Evolutionary conservation across 2,888 invertebrate species (phyloP), one percentile per base, ranked within the genome.

Genomic region (Troilus luridus): DNA sequence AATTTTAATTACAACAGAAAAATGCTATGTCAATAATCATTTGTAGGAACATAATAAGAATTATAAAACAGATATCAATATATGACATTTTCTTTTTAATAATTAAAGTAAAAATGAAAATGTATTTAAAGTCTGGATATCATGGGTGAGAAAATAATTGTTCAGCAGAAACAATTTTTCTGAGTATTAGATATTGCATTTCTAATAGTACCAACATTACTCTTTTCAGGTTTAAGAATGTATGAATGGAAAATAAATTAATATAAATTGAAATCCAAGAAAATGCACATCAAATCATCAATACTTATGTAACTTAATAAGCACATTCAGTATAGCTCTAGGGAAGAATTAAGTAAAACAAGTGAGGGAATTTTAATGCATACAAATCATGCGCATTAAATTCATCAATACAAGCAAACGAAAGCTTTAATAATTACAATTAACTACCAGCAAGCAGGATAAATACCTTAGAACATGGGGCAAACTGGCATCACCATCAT

Each of bases 401-500:
- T n/a, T 56, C 21, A 62, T 41, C n/a, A 17, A 62, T 24, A 89
- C 7, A 67, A 72, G 62, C 41, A 89, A 62, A n/a, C 21, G 12
- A 85, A 85, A 85, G 54, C 85, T 85, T 85, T 27, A 58, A 85
- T 56, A 1, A 85, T 56, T 56, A 85, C 56, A 85, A 58, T 85
- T 58, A 85, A 85, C 85, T 56, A 85, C 85, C 85, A 85, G 85
- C 56, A 85, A 85, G 85, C 56, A 58, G 56, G 56, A 85, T 85
- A 85, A 72, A 24, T 92, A 93, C 93, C 93, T 92, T 19, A 93
- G 19, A 17, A 92, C 88, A 72, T 92, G 92, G 89, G 93, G 93
- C 19, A 93, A 88, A 88, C 89, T 91, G 14, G 92, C 90, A 27
- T 93, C 93, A 27, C 90, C 88, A 72, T 92, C 92, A 67, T 89